Evolutionary conservation across 2,113 vertebrate species (phyloP), one percentile per base, ranked within the genome.

Genomic region (Murina feae): DNA sequence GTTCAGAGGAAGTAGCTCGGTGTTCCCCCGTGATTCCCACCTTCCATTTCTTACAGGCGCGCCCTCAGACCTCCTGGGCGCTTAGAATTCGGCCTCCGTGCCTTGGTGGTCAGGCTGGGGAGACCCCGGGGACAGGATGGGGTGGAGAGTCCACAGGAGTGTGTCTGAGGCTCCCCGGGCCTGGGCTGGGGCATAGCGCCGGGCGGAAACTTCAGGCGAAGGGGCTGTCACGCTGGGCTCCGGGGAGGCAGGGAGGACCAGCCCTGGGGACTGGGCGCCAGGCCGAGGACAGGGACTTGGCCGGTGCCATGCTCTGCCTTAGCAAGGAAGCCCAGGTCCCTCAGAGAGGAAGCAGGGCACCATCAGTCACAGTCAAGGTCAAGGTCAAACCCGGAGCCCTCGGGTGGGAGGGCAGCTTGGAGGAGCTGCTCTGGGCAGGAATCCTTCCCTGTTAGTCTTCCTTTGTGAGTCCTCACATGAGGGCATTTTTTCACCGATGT

Each of bases 311-410:
- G 16, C 8, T 90, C 58, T 55, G 53, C 9, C 1, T 66, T 35
- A 82, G 72, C 51, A 51, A 90, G 85, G 47, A 93, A 72, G 69
- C 69, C 88, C 82, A 42, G 30, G 84, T 91, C 71, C 81, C 81
- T 68, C 78, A 92, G 79, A 89, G 87, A 89, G 90, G 90, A 93
- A 95, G 58, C 44, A 18, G 16, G 28, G 23, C 74, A 49, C 49
- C 79, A 0, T 9, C 76, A 35, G 85, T 89, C 58, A 74, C 84
- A 84, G 53, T 68, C 80, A 76, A 55, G 63, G 53, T 82, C 8
- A 87, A 93, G 80, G 74, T 39, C 42, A 80, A 76, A 37, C 44
- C 69, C 69, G 93, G 86, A 53, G 49, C 32, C 32, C 21, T 63
- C 18, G 10, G 35, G 39, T 55, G 28, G 28, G 49, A 79, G 79